Evolutionary conservation across 2,113 vertebrate species (phyloP).

Genomic region (Gobio gobio): DNA sequence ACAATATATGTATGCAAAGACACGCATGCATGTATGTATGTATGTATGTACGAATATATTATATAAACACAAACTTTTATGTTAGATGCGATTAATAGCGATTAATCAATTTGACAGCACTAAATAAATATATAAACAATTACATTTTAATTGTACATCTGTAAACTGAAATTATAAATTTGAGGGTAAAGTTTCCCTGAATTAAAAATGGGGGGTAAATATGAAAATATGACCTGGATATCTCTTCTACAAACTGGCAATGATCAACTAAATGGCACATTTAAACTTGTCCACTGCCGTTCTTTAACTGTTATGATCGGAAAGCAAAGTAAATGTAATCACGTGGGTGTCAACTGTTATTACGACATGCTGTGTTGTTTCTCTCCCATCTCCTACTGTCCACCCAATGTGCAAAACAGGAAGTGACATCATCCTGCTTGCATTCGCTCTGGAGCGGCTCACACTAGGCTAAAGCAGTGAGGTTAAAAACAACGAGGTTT

Average conservation of each 20-base stretch:
- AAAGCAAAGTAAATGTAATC: background rate
- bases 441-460: background rate
- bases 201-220: background rate
- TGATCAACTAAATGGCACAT: background rate
- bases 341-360: background rate
- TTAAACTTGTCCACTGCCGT: background rate
- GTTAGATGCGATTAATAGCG: too few species aligned
- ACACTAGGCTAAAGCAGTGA: slow-evolving; percentile 11
- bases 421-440: background rate
- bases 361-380: background rate
- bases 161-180: background rate
- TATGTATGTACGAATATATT: too few species aligned
- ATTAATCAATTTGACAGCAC: background rate
- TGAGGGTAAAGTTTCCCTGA: too few species aligned
- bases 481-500: background rate
- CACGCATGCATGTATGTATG: too few species aligned
- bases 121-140: background rate
- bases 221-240: background rate
- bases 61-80: too few species aligned
- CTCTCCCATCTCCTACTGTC: background rate
- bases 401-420: background rate
- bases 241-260: background rate
- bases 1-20: too few species aligned
- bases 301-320: background rate
- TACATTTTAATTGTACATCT: background rate